phyloP scores from a whole-genome alignment of 1,140 invertebrate species.

The Drosophila gunungcola region DNA sequence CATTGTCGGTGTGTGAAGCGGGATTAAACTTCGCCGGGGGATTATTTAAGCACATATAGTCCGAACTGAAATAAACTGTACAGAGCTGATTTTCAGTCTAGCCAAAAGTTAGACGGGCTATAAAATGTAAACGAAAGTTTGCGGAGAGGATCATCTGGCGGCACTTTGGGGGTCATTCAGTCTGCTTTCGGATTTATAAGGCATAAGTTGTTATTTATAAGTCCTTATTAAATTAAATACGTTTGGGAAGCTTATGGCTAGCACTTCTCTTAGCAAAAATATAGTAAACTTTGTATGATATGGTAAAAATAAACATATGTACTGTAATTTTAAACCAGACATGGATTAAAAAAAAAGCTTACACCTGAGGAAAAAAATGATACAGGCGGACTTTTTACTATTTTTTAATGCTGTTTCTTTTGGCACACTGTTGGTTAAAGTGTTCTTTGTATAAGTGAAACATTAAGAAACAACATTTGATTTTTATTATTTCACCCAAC shows the following conservation, averaged over 20 bases:
- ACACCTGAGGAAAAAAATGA: no score
- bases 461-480: neutral
- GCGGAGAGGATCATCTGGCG: conserved; percentile 23
- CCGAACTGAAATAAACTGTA: conserved; percentile 28
- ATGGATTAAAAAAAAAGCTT: no score
- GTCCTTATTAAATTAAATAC: neutral
- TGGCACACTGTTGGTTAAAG: no score
- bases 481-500: neutral
- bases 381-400: no score
- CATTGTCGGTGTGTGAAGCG: conserved; percentile 13
- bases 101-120: conserved; percentile 46
- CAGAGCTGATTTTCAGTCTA: conserved; percentile 44
- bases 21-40: conserved; percentile 51
- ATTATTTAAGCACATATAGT: conserved; percentile 47
- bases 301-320: no score
- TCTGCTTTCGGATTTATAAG: conserved; percentile 23
- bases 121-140: conserved; percentile 47
- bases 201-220: neutral
- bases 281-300: no score
- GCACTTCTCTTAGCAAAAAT: neutral
- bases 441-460: neutral
- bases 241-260: neutral
- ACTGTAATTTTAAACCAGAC: no score
- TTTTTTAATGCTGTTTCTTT: no score
- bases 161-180: conserved; percentile 22